Evolutionary conservation across 1,140 invertebrate genomes (phyloP).

Genomic region (Drosophila chauvacae): DNA sequence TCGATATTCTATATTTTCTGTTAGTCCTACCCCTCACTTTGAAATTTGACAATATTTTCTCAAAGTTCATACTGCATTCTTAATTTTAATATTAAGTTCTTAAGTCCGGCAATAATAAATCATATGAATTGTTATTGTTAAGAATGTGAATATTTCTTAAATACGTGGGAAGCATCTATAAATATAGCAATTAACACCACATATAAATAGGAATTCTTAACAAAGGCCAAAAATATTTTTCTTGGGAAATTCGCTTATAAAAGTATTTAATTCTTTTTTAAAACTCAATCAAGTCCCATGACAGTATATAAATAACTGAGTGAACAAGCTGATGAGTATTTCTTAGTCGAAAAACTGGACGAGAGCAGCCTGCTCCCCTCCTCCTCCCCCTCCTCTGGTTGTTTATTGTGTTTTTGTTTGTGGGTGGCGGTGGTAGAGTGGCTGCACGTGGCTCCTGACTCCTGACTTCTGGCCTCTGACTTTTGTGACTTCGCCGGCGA

Average conservation of each 20-base stretch:
- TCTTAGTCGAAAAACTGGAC: neutral
- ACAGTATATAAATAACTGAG: conserved; percentile 23
- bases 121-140: neutral
- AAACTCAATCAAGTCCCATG: conserved; percentile 3
- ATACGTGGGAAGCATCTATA: neutral
- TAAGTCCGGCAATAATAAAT: neutral
- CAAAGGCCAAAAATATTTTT: neutral
- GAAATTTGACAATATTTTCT: neutral
- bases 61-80: neutral
- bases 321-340: conserved; percentile 15
- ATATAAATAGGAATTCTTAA: neutral
- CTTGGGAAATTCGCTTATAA: neutral
- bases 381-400: neutral
- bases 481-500: conserved; percentile 43
- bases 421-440: conserved; percentile 58
- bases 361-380: neutral
- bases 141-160: neutral
- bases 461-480: conserved; percentile 53
- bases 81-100: neutral
- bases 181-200: neutral
- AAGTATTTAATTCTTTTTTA: conserved; percentile 11
- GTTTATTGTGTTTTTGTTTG: conserved; percentile 26
- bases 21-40: no score
- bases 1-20: no score
- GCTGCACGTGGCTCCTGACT: conserved; percentile 71